Percentiles rank a stretch among this genome's conserved stretches.
phyloP scores from a whole-genome alignment of 2,113 vertebrate genomes.

The Dascyllus trimaculatus region DNA sequence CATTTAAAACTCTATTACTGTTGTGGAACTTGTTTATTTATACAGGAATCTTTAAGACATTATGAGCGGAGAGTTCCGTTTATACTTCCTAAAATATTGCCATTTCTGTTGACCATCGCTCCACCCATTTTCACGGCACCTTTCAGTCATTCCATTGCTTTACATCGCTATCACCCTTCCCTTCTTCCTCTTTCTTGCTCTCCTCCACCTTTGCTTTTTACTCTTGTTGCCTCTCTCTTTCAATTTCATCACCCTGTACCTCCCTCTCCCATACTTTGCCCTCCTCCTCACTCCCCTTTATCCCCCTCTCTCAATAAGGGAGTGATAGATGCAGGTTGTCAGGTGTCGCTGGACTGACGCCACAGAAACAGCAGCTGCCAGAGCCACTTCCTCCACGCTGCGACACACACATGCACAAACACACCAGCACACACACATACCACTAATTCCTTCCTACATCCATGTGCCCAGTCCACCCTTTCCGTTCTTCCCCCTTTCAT shows the following conservation, averaged over 20 bases:
- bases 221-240: constrained; percentile 43
- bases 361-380: constrained; percentile 86
- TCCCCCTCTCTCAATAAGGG: constrained; percentile 88
- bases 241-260: constrained; percentile 50
- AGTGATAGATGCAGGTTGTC: constrained; percentile 90
- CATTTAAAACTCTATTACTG: background rate
- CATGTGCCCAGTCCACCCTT: constrained; percentile 45
- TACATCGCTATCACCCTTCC: background rate
- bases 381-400: constrained; percentile 80
- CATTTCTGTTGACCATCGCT: background rate
- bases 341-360: constrained; percentile 86
- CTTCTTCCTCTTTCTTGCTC: constrained; percentile 2
- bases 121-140: background rate
- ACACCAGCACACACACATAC: constrained; percentile 38
- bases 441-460: constrained; percentile 67
- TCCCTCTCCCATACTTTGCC: constrained; percentile 55
- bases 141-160: constrained; percentile 10
- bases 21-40: background rate
- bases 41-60: background rate
- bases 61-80: background rate
- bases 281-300: constrained; percentile 72
- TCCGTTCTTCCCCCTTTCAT: constrained; percentile 28
- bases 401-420: constrained; percentile 57
- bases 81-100: background rate
- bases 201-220: constrained; percentile 8